A percentile compares a stretch with the other conserved stretches of the same genome.
Evolutionary conservation across 1,140 invertebrate genomes (phyloP).

Genomic region (Lepidostoma basale): DNA sequence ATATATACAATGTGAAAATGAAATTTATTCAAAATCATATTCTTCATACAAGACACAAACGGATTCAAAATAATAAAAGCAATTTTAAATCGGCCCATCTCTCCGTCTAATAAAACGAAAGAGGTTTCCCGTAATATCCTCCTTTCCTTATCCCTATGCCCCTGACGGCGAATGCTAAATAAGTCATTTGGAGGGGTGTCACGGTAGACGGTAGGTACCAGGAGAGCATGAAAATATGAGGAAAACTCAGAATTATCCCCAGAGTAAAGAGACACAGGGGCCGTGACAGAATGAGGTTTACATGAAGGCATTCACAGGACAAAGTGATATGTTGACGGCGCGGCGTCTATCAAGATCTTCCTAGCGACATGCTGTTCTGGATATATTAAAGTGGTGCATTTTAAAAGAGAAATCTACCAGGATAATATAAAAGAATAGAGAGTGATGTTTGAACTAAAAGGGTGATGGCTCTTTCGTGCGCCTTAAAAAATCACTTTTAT

Average conservation of each 20-base stretch:
- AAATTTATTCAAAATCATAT: too few species aligned
- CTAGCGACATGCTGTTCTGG: background rate
- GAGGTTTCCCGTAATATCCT: constrained; percentile 1
- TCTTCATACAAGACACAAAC: too few species aligned
- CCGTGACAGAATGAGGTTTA: background rate
- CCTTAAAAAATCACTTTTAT: too few species aligned
- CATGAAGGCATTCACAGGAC: constrained; percentile 22
- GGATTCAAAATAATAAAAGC: too few species aligned
- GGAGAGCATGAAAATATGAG: constrained; percentile 12
- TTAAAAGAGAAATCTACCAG: constrained; percentile 27
- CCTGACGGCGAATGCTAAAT: constrained; percentile 7
- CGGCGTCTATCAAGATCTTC: constrained; percentile 38
- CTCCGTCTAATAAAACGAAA: background rate
- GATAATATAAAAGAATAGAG: constrained; percentile 1
- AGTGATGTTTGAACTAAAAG: background rate
- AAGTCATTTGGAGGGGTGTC: constrained; percentile 9
- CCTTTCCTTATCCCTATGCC: background rate
- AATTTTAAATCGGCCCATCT: too few species aligned
- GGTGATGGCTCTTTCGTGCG: background rate
- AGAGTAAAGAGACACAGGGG: background rate
- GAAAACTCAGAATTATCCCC: constrained; percentile 18
- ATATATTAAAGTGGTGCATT: constrained; percentile 26
- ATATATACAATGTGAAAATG: too few species aligned
- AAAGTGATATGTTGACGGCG: constrained; percentile 16
- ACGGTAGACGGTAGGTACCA: background rate